phyloP scores from a whole-genome alignment of 2,113 vertebrate genomes.

The Notarius quadriscutis region DNA sequence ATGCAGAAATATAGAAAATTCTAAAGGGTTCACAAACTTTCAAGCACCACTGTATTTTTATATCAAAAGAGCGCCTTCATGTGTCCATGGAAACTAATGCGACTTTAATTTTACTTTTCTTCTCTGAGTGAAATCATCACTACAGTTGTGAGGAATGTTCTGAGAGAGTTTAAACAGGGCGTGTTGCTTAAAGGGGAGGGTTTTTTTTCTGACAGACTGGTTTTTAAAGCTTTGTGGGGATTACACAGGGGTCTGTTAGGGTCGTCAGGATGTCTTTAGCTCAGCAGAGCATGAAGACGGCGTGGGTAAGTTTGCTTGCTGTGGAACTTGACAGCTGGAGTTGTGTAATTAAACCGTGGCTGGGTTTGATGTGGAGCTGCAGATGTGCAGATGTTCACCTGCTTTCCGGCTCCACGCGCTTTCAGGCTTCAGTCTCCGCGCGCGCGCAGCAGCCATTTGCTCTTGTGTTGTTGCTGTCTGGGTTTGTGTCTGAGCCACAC shows the following conservation, averaged over 20 bases:
- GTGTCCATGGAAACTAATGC: background rate
- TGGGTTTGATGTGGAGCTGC: background rate
- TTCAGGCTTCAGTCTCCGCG: background rate
- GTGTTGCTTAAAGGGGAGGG: background rate
- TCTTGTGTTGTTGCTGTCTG: background rate
- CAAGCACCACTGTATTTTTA: too few relatives aligned
- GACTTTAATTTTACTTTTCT: background rate
- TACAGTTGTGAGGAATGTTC: too few relatives aligned
- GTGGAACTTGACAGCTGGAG: background rate
- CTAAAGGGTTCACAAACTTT: too few relatives aligned
- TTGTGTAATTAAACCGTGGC: background rate
- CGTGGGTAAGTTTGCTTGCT: background rate
- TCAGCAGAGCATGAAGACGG: too few relatives aligned
- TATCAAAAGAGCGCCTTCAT: background rate
- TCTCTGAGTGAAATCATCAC: background rate
- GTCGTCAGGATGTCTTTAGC: background rate
- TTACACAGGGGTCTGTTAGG: background rate
- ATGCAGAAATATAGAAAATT: too few relatives aligned
- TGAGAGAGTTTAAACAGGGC: background rate
- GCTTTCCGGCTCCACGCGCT: background rate
- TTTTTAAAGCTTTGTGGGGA: background rate
- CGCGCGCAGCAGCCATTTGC: background rate
- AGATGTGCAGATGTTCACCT: background rate
- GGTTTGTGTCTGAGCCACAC: too few relatives aligned
- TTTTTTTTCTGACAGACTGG: background rate